A percentile compares a stretch with the other conserved stretches of the same genome.
Evolutionary conservation across 2,113 vertebrate genomes (phyloP).

Genomic region (Origma solitaria): DNA sequence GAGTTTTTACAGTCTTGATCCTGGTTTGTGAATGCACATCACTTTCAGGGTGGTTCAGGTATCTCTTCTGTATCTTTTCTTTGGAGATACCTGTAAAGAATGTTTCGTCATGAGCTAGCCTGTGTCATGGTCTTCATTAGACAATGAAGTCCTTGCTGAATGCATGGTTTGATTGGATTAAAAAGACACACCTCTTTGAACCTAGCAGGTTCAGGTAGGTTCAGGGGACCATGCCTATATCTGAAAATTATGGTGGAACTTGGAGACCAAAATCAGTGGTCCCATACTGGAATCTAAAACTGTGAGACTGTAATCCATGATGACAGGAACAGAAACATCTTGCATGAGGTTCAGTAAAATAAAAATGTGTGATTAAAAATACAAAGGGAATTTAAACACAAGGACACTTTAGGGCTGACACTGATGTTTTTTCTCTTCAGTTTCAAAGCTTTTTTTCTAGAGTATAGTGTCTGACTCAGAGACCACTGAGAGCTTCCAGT

Average conservation of each 20-base stretch:
- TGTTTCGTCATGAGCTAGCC: background rate
- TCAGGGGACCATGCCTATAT: background rate
- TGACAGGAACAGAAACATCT: background rate
- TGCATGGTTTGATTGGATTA: background rate
- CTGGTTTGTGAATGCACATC: background rate
- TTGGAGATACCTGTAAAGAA: background rate
- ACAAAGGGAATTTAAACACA: background rate
- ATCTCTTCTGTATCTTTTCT: background rate
- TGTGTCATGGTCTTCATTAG: background rate
- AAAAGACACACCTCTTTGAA: background rate
- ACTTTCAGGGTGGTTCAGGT: background rate
- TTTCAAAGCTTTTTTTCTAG: background rate
- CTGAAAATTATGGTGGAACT: background rate
- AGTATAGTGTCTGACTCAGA: background rate
- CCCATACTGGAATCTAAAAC: background rate
- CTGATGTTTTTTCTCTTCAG: background rate
- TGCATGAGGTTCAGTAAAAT: background rate
- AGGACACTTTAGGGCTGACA: background rate
- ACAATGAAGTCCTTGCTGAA: background rate
- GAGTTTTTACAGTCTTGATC: background rate
- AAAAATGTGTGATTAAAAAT: background rate
- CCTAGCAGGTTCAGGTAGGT: background rate
- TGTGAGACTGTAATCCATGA: background rate
- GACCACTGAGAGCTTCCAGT: background rate
- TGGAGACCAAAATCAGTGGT: background rate